Conservation (phyloP, 2,888 invertebrate species). For the Aradus depressus region DNA sequence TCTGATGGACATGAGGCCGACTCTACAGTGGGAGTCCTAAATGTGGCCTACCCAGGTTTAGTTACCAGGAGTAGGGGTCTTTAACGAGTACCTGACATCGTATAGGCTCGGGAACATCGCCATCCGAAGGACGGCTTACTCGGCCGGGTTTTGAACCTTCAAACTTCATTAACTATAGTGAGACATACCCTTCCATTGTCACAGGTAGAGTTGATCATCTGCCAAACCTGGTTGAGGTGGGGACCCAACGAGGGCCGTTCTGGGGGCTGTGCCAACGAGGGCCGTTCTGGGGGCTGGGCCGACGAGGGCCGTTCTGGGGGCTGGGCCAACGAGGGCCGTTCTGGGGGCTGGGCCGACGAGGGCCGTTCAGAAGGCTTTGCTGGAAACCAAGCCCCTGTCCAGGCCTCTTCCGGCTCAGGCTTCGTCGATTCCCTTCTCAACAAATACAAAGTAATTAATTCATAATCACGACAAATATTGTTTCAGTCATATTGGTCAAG, state of each 20-base stretch:
- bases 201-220: conserved; percentile 26
- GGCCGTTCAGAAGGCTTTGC: not conserved
- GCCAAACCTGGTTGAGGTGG: conserved; percentile 20
- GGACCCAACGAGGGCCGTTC: not conserved
- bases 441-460: too few relatives aligned
- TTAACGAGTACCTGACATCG: too few relatives aligned
- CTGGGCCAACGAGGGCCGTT: not conserved
- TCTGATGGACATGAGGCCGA: too few relatives aligned
- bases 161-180: conserved; percentile 33
- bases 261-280: not conserved
- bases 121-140: too few relatives aligned
- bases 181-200: conserved; percentile 27
- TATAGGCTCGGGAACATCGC: too few relatives aligned
- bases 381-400: conserved; percentile 18
- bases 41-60: too few relatives aligned
- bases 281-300: conserved; percentile 16
- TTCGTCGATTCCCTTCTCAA: not conserved
- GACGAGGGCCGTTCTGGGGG: not conserved
- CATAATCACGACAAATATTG: too few relatives aligned
- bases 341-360: conserved; percentile 13
- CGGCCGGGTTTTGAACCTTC: conserved; percentile 33
- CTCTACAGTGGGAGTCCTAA: too few relatives aligned
- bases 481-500: too few relatives aligned
- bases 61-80: too few relatives aligned
- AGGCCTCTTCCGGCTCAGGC: conserved; percentile 9